Conservation (phyloP, 2,113 vertebrate genomes). For the Apteryx mantelli region DNA sequence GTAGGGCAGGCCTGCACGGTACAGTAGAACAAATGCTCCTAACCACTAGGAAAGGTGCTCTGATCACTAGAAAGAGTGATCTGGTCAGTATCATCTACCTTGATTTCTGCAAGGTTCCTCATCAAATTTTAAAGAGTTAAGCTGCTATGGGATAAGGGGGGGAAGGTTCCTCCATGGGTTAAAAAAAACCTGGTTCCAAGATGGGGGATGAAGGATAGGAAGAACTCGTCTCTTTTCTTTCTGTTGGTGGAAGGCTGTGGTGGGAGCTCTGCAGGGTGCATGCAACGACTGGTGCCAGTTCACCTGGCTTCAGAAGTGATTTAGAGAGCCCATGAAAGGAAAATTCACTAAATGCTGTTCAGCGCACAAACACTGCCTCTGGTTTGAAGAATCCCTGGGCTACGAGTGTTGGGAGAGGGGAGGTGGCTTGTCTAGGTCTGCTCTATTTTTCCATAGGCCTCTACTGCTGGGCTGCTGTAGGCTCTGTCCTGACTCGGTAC, state of each 20-base stretch:
- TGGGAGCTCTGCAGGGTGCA: neutral
- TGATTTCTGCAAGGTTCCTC: neutral
- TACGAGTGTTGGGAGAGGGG: neutral
- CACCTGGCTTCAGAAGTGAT: accelerated
- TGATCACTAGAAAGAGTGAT: neutral
- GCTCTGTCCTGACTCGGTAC: neutral
- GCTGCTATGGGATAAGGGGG: neutral
- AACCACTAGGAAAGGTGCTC: neutral
- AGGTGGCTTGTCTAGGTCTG: neutral
- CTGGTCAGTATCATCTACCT: neutral
- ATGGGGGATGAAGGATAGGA: neutral
- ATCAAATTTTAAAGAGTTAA: neutral
- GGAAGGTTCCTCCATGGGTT: neutral
- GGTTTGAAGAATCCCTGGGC: neutral
- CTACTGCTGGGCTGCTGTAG: neutral
- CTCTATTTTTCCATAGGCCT: neutral
- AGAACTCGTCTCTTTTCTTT: neutral
- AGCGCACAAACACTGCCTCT: neutral
- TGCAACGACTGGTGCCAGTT: neutral
- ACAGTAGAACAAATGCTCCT: neutral
- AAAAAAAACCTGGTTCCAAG: neutral
- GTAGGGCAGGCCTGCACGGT: neutral
- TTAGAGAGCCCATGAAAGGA: accelerated
- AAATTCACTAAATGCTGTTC: neutral
- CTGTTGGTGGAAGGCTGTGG: neutral